Base-by-base conservation (phyloP, 2,888 invertebrate genomes). In the Acholoe squamosa region DNA sequence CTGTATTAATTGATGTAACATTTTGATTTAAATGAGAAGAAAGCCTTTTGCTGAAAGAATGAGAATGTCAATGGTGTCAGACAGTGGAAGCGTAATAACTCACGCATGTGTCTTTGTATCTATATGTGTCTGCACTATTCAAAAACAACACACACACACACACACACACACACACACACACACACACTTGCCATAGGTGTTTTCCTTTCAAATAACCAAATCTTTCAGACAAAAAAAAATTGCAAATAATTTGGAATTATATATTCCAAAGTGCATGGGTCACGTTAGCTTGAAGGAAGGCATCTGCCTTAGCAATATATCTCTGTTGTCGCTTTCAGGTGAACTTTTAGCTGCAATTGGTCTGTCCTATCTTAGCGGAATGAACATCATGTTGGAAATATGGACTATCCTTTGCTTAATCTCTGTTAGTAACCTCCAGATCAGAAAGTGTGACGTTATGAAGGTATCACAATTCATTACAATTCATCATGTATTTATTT, bases 101-200 rank as follows among this genome's bases (percentile, higher is more conserved):
- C 80, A 80, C 80, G 43, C 80, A 80, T 71, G 80, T 80, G 80
- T 80, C 80, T 80, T 80, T 80, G 80, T 80, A 16, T 80, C 80
- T 80, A 80, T 34, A 76, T 31, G 76, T 80, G 80, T 80, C 80
- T 80, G 80, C 80, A 80, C 80, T 22, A 19, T 14, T 33, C 80
- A 80, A 33, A 3, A 3, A 43, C n/a, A 80, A 80, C 43, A 14
- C 33, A 76, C 25, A 76, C 31, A 76, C 25, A 76, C n/a, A 80
- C 80, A 80, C 43, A n/a, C 3, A 3, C 33, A 43, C n/a, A 80
- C 33, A 80, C 43, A 14, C 33, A 76, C 25, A 76, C 31, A 76
- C 25, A 76, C n/a, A 80, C 80, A 80, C 43, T 80, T 43, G 43
- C 80, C 80, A 33, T 16, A 34, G 7, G 28, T 28, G 3, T 25